Percentiles rank a stretch among this genome's conserved stretches.
Conservation (phyloP, 1,140 invertebrate species). For the Leptinotarsa lineolata region DNA sequence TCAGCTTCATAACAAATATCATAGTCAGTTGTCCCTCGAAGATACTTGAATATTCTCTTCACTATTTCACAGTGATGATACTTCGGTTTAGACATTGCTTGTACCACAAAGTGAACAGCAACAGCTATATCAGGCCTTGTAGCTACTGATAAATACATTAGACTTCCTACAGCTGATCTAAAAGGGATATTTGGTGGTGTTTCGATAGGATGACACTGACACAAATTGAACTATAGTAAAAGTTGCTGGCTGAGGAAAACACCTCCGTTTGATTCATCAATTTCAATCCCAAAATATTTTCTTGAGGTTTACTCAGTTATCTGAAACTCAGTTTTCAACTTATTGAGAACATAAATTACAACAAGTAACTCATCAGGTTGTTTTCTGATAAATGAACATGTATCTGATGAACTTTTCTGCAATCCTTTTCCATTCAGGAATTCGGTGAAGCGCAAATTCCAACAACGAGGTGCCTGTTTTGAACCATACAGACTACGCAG, state of each 20-base stretch:
- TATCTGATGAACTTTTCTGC: neutral
- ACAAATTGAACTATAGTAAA: neutral
- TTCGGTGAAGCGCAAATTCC: neutral
- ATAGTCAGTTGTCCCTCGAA: neutral
- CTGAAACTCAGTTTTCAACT: neutral
- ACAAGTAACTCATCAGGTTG: neutral
- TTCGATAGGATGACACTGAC: neutral
- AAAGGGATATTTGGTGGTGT: neutral
- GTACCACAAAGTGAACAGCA: neutral
- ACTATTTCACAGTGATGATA: neutral
- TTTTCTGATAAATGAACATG: neutral
- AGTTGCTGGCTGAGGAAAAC: neutral
- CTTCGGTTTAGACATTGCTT: neutral
- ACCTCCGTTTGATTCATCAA: too few relatives aligned
- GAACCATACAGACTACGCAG: neutral
- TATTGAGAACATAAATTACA: neutral
- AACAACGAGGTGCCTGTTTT: neutral
- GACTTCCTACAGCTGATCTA: neutral
- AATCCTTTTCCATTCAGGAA: neutral
- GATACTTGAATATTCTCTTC: neutral
- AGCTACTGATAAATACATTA: neutral
- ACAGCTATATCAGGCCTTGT: neutral
- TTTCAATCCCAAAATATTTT: neutral
- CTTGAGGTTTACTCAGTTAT: neutral
- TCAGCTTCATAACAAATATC: neutral